Conservation (phyloP, 2,113 vertebrate genomes). For the Tonatia bakeri region DNA sequence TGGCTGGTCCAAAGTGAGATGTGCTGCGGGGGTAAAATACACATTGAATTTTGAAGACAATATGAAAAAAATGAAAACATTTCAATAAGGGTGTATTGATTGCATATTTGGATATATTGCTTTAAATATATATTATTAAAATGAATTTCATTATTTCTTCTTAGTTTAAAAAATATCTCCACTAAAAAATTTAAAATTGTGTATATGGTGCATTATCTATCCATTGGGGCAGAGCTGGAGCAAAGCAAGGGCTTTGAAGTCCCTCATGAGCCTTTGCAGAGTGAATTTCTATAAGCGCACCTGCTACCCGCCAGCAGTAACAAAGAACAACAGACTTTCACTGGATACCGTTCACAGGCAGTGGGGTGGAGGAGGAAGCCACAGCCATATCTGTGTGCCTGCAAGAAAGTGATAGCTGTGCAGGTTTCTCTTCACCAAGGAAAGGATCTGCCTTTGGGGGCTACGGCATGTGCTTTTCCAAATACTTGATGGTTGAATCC, state of each 20-base stretch:
- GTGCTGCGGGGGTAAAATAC: not conserved
- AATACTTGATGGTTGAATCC: not conserved
- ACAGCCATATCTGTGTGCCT: not conserved
- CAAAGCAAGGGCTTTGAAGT: too few relatives aligned
- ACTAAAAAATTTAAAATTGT: not conserved
- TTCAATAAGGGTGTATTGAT: not conserved
- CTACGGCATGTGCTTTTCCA: not conserved
- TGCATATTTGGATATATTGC: not conserved
- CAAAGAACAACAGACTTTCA: not conserved
- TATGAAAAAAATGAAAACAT: not conserved
- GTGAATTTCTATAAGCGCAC: not conserved
- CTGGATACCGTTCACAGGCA: not conserved
- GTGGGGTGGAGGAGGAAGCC: not conserved
- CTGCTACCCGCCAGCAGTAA: rapidly evolving
- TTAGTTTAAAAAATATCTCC: not conserved
- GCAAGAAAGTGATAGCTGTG: not conserved
- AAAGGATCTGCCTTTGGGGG: not conserved
- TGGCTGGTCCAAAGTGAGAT: not conserved
- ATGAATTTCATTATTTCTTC: not conserved
- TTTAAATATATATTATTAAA: not conserved
- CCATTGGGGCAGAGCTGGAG: not conserved
- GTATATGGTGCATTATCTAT: not conserved
- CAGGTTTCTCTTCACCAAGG: conserved; percentile 12
- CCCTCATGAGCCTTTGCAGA: not conserved
- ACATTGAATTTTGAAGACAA: not conserved